Evolutionary conservation across 2,888 invertebrate genomes (phyloP).

Genomic region (Laothoe populi): DNA sequence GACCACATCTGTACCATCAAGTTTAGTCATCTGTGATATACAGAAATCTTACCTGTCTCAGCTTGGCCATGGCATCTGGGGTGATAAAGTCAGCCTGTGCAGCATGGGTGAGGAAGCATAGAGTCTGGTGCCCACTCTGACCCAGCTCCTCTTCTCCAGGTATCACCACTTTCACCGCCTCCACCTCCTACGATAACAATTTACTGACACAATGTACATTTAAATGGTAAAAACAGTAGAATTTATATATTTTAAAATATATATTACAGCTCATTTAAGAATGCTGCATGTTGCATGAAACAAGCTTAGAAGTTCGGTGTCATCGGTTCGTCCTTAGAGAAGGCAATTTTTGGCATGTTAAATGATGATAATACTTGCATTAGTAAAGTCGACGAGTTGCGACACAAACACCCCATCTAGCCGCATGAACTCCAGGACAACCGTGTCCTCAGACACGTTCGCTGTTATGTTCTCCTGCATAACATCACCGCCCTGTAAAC

Average conservation of each 20-base stretch:
- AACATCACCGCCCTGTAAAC: constrained; percentile 93
- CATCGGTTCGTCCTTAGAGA: too few relatives aligned
- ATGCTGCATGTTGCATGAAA: too few relatives aligned
- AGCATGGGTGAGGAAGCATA: constrained; percentile 96
- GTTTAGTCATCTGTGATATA: background rate
- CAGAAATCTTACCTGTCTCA: constrained; percentile 88
- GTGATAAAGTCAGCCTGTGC: constrained; percentile 97
- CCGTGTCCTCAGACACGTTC: constrained; percentile 95
- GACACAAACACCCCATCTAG: constrained; percentile 96
- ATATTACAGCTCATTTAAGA: too few relatives aligned
- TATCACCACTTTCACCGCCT: constrained; percentile 94
- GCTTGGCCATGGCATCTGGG: constrained; percentile 97
- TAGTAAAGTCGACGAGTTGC: constrained; percentile 96
- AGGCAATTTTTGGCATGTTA: too few relatives aligned
- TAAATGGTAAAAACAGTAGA: too few relatives aligned
- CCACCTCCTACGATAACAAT: constrained; percentile 90
- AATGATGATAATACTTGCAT: constrained; percentile 86
- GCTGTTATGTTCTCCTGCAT: constrained; percentile 96
- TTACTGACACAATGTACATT: too few relatives aligned
- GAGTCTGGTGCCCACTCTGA: constrained; percentile 93
- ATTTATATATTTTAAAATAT: background rate
- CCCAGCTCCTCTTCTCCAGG: constrained; percentile 97
- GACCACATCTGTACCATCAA: background rate
- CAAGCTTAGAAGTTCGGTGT: too few relatives aligned
- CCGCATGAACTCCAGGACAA: constrained; percentile 94